Evolutionary conservation across 1,140 invertebrate species (phyloP).

Genomic region (Cotesia glomerata): DNA sequence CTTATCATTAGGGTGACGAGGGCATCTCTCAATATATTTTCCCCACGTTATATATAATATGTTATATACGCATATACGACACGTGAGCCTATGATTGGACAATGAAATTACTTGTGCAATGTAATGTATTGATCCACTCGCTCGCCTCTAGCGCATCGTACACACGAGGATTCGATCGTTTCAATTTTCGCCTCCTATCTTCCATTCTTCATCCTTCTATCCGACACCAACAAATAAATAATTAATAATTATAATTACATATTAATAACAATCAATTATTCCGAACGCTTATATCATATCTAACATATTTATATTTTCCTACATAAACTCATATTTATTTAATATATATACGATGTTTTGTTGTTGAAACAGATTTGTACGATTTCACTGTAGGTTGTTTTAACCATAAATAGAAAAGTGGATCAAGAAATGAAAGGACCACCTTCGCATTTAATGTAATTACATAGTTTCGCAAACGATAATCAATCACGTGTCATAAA

Average conservation of each 20-base stretch:
- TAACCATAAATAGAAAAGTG: conserved; percentile 22
- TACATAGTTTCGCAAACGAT: conserved; percentile 25
- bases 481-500: conserved; percentile 15
- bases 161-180: conserved; percentile 3
- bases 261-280: too few relatives aligned
- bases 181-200: not conserved
- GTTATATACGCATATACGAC: conserved; percentile 34
- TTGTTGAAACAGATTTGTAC: not conserved
- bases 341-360: too few relatives aligned
- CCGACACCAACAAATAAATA: conserved; percentile 1
- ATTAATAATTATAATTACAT: too few relatives aligned
- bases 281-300: too few relatives aligned
- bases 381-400: conserved; percentile 19
- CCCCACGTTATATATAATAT: conserved; percentile 30
- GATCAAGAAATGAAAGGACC: conserved; percentile 30
- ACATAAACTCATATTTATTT: too few relatives aligned
- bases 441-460: conserved; percentile 20
- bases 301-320: too few relatives aligned
- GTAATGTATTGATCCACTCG: conserved; percentile 47
- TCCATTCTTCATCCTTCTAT: not conserved
- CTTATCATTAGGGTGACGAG: conserved; percentile 27
- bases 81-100: conserved; percentile 51
- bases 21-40: conserved; percentile 25
- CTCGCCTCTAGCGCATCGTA: not conserved
- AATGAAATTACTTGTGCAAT: conserved; percentile 55